These are phyloP conservation scores for Brachyhypopomus gauderio DNA, from an alignment of 2,113 vertebrate genomes.

Conservation along the genomic window DNA sequence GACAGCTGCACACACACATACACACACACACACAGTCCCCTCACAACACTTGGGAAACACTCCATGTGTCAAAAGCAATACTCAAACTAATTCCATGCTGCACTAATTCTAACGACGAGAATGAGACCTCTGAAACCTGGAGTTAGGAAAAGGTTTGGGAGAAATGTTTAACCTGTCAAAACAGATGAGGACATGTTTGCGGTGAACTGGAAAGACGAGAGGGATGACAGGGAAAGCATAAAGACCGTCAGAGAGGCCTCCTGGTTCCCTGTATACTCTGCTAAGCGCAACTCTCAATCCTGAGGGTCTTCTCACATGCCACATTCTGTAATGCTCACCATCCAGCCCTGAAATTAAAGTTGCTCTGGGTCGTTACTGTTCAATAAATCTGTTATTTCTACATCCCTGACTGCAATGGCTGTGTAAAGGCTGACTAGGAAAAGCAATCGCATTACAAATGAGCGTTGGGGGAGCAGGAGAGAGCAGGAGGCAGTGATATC, in stretches of 20 bases:
- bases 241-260: constrained; percentile 25
- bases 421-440: constrained; percentile 18
- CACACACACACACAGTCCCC: not conserved
- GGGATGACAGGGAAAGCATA: too few relatives aligned
- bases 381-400: constrained; percentile 21
- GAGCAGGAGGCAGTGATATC: constrained; percentile 67
- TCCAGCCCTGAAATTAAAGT: constrained; percentile 5
- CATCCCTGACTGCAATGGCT: not conserved
- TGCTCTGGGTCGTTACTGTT: too few relatives aligned
- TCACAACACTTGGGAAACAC: not conserved
- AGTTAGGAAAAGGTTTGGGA: not conserved
- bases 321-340: not conserved
- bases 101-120: not conserved
- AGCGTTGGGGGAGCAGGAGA: not conserved
- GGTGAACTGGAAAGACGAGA: constrained; percentile 3
- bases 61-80: not conserved
- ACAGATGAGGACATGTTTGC: constrained; percentile 5
- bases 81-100: not conserved
- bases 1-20: not conserved
- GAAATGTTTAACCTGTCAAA: not conserved
- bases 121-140: not conserved
- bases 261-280: constrained; percentile 25
- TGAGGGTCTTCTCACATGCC: not conserved
- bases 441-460: constrained; percentile 5
- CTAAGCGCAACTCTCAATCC: constrained; percentile 2